Evolutionary conservation across 2,797 vertebrate species (phyloP), one percentile per base, ranked within the genome.

Genomic region (Silurus lanzhouensis): DNA sequence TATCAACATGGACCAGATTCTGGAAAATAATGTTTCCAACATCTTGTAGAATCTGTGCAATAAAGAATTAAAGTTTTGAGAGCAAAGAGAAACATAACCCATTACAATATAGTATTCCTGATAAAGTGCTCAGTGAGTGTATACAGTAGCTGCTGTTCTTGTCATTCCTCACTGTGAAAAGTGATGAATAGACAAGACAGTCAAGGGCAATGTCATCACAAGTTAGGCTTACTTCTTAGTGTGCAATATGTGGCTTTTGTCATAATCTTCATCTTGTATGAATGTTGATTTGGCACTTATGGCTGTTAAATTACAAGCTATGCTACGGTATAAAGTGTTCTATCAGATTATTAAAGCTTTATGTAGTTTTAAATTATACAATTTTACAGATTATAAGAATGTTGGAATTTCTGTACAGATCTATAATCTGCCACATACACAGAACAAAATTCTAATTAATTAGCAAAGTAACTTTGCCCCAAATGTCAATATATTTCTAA

Each of bases 171-270:
- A 67, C 13, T 31, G 66, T 68, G 27, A 27, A 17, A 27, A 15
- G 66, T 68, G 66, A 68, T 68, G 66, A 31, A 68, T 68, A 68
- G 66, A 67, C n/a, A 67, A 67, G 25, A 67, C 64, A 27, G 25
- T 25, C 25, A 66, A 13, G 10, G 14, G 64, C 25, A 27, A 9
- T 67, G 25, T 27, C 64, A 67, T 27, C 27, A 27, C 25, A 14
- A 15, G 13, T 27, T 67, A 67, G 64, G 64, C 64, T 14, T 15
- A 66, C 64, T 13, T 67, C 27, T 67, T 15, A 67, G 64, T 27
- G 25, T 67, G 64, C 64, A 67, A 27, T 31, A 67, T 67, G 64
- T 15, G 25, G 25, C 31, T 67, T 27, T n/a, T n/a, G 25, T 67
- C 64, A 67, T 66, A 66, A 25, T 25, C 25, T 15, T 27, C 64